Base-by-base conservation (phyloP, 2,113 vertebrate genomes). In the Neogobius melanostomus region DNA sequence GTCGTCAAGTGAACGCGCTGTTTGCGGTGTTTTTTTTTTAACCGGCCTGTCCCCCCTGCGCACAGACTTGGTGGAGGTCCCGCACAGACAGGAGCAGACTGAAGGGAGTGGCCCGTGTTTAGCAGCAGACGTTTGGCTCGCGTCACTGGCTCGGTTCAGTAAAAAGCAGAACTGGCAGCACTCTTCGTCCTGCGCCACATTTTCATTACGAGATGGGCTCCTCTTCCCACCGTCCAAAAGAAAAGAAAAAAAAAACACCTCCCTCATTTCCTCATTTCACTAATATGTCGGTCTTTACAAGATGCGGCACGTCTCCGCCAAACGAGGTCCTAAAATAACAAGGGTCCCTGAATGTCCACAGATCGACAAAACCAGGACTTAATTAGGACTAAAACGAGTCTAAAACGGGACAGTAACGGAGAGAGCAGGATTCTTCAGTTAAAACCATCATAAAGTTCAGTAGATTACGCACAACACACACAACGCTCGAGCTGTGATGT, bases 201-300 rank as follows among this genome's bases (percentile, higher is more conserved):
- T 85, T 86, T 89, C 84, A 89, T 87, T 80, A 86, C 69, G 62
- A 68, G 85, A 89, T 89, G 83, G 87, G 74, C 82, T 86, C 77
- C 16, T 62, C 68, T 68, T 59, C 52, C 51, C 59, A 11, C 21
- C 72, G 64, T 85, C 79, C 72, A 77, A 78, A 75, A 74, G 77
- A 56, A 21, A 21, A 21, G 1, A 21, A 21, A 21, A 1, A 21
- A 21, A 21, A 21, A 21, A 21, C 1, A 21, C 21, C 21, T 8
- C 60, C 63, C 57, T 66, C 68, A 48, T 66, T 21, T 52, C 63
- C 57, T 66, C 68, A 48, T 66, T 21, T 52, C 42, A 54, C 57
- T 28, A 12, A 66, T 8, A 14, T 46, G 45, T 28, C 36, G 77
- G 66, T 64, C 62, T 80, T 76, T 66, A 43, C 12, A 49, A 54